Base-by-base conservation (phyloP, 2,113 vertebrate species). In the Dolichotis patagonum region DNA sequence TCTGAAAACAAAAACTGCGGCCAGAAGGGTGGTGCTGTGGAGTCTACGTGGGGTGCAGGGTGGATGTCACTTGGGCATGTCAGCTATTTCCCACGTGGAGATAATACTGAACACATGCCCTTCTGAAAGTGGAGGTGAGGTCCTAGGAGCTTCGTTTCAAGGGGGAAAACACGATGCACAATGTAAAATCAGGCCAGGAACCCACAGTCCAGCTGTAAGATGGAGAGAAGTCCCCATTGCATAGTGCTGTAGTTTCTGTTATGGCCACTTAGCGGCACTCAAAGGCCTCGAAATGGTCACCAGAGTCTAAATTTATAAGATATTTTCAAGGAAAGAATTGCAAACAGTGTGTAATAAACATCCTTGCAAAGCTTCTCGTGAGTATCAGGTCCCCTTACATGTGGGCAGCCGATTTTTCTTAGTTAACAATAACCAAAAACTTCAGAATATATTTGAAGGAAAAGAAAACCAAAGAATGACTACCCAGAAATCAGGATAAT, bases 241-340 rank as follows among this genome's bases (percentile, higher is more conserved):
- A 63, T 88, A 46, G 35, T 26, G 87, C 67, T 98, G 98, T 96
- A 98, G 90, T 98, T 98, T 97, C 90, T 95, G 60, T 83, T 96
- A 65, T 86, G 96, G 91, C 99, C 99, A 98, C 99, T 97, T 91
- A 98, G 99, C 97, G 99, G 98, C 99, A 98, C 98, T 98, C 98
- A 96, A 98, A 84, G 97, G 96, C 98, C 98, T 98, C 92, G 90
- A 95, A 98, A 98, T 96, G 78, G 41, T 71, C 7, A 5, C 4
- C 73, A 71, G 63, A 86, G 35, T n/a, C 38, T 84, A 5, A n/a
- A 14, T 78, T 54, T 93, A 85, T 73, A 94, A 97, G 87, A 90
- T 89, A 83, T 93, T 94, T 87, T 52, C 11, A 67, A 5, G 56
- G 12, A 84, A 43, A 97, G 49, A 54, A 94, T 1, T 87, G 65